Base-by-base conservation (phyloP, 2,888 invertebrate species). In the Caenorhabditis sp. region DNA sequence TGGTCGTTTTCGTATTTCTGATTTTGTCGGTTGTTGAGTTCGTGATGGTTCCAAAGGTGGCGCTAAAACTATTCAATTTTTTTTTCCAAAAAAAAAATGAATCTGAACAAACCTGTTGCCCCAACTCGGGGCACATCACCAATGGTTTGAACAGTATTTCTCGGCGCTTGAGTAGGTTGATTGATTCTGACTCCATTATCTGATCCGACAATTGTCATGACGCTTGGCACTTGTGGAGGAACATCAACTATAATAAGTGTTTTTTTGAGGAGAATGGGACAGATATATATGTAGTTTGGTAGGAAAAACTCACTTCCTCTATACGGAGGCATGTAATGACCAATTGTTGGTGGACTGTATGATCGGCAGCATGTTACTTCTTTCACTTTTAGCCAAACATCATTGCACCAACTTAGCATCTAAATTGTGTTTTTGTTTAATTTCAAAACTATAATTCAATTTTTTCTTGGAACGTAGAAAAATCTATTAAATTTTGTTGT, bases 321-420 rank as follows among this genome's bases (percentile, higher is more conserved):
- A 26, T 62, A 53, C 14, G 53, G 62, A 0, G 71, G 69, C 68
- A 77, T 72, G 49, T 66, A 68, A 36, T 78, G 76, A 19, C 76
- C 77, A 53, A 80, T 76, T 4, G 78, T 76, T 23, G 79, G 80
- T 50, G 79, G 79, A 59, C 81, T 79, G 27, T 75, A 71, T 23
- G 79, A 79, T 50, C 80, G 66, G 53, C 84, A 85, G 63, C 83
- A 84, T 53, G 83, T 74, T 17, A 83, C 71, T 75, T 85, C 83
- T 24, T 81, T 76, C 31, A 84, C 77, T 66, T 83, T 82, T 37
- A 71, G 70, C 85, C 85, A 85, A 24, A 85, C 83, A 62, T 85
- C 84, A 58, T 75, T 74, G 67, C 85, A 83, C 71, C 77, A 81
- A 50, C 78, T 77, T 24, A 82, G 73, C 26, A 84, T 81, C 84